Percentiles rank a stretch among this genome's conserved stretches.
phyloP scores from a whole-genome alignment of 2,113 vertebrate species.

The Urocitellus parryii region DNA sequence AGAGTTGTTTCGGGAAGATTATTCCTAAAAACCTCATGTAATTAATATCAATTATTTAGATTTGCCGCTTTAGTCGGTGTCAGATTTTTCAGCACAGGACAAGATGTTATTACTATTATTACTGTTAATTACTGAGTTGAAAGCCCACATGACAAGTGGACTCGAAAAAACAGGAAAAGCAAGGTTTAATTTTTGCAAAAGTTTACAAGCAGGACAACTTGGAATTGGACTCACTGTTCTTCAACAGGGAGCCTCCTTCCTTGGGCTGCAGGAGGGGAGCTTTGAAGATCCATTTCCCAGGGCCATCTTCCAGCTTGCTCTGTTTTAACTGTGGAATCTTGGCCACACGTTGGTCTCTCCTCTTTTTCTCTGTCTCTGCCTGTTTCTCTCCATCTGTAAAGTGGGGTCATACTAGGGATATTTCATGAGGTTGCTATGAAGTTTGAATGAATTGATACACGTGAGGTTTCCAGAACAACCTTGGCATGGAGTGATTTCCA shows the following conservation, averaged over 20 bases:
- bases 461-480: not conserved
- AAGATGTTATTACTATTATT: conserved; percentile 77
- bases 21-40: conserved; percentile 82
- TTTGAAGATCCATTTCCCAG: not conserved
- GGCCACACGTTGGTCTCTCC: accelerated
- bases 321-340: accelerated
- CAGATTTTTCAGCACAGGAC: conserved; percentile 80
- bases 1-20: conserved; percentile 80
- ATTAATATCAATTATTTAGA: conserved; percentile 87
- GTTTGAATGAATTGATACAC: not conserved
- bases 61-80: conserved; percentile 81
- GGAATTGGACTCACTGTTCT: not conserved
- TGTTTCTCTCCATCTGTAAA: not conserved
- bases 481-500: not conserved
- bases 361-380: not conserved
- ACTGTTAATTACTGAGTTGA: conserved; percentile 75
- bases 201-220: conserved; percentile 70
- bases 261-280: accelerated
- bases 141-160: conserved; percentile 70
- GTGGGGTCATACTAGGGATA: no score
- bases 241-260: not conserved
- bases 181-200: conserved; percentile 70
- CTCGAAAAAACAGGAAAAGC: conserved; percentile 66
- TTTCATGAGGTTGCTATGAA: not conserved
- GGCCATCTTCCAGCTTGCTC: accelerated